Evolutionary conservation across 2,797 vertebrate species (phyloP), one percentile per base, ranked within the genome.

Genomic region (Lophotriccus pileatus): DNA sequence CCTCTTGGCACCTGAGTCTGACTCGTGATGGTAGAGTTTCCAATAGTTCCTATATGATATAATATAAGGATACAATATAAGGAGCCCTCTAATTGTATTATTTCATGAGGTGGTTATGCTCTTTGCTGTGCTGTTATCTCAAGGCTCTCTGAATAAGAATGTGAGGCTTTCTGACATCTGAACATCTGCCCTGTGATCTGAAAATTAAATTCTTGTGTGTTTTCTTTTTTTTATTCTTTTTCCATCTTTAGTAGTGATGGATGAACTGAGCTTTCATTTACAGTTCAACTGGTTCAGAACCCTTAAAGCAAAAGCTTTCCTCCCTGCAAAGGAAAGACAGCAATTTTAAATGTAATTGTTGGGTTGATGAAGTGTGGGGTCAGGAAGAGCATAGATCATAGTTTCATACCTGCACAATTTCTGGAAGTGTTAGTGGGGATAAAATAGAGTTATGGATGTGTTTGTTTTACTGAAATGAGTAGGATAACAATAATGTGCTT

Each of bases 391-490:
- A 69, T 81, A 92, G 68, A 72, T 93, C 75, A 75, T 69, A 32
- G 17, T 81, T 89, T 84, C 41, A 77, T 91, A 94, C 77, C 87
- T 94, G 30, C 32, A 12, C 55, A 46, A 72, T 77, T 79, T 73
- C 92, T 89, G 79, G 43, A 91, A 89, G 15, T 72, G 36, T 72
- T 81, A 69, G 58, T 55, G 30, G 8, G 50, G 30, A 75, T 78
- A 59, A 86, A 94, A 83, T 24, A 84, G 78, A 72, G 39, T 81
- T 92, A 86, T 62, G 36, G 72, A 89, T 88, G 62, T 78, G 53
- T 88, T 96, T 78, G 53, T 86, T 95, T 87, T 73, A 64, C 68
- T 55, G 75, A 89, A 85, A 89, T 58, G 39, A 63, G 66, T 62
- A 69, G 73, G 43, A 43, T 81, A 93, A 74, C 56, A 92, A 66